phyloP scores from a whole-genome alignment of 2,797 vertebrate genomes.

The Cuculus canorus region DNA sequence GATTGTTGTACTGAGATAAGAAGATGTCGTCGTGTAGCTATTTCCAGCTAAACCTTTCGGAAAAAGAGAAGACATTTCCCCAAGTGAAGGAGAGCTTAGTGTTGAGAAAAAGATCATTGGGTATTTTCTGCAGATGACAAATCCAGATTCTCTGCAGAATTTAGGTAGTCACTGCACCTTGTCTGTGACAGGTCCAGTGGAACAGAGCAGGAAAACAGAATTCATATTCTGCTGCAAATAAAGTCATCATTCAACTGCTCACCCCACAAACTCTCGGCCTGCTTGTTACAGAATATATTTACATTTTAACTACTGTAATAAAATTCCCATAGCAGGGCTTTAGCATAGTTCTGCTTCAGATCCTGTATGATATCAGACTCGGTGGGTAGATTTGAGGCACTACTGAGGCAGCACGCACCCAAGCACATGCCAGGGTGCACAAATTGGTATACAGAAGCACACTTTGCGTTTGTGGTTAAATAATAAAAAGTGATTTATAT shows the following conservation, averaged over 20 bases:
- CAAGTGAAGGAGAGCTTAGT: background rate
- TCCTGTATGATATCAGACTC: background rate
- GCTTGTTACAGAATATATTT: background rate
- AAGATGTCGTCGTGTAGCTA: background rate
- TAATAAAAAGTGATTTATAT: background rate
- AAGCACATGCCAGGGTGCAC: background rate
- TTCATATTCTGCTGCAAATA: conserved; percentile 1
- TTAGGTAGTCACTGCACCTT: background rate
- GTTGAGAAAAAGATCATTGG: background rate
- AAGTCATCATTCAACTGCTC: background rate
- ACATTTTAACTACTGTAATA: background rate
- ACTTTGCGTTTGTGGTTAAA: background rate
- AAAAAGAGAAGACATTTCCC: background rate
- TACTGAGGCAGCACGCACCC: background rate
- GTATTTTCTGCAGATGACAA: background rate
- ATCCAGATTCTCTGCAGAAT: background rate
- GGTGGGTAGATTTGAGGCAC: background rate
- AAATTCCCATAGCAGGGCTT: background rate
- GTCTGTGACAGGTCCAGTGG: background rate
- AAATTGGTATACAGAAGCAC: background rate
- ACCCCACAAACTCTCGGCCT: background rate
- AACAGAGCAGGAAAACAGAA: background rate
- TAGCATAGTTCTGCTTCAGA: background rate
- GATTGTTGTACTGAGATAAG: background rate
- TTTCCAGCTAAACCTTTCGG: background rate